Conservation (phyloP, 2,113 vertebrate species). For the Fregetta grallaria region DNA sequence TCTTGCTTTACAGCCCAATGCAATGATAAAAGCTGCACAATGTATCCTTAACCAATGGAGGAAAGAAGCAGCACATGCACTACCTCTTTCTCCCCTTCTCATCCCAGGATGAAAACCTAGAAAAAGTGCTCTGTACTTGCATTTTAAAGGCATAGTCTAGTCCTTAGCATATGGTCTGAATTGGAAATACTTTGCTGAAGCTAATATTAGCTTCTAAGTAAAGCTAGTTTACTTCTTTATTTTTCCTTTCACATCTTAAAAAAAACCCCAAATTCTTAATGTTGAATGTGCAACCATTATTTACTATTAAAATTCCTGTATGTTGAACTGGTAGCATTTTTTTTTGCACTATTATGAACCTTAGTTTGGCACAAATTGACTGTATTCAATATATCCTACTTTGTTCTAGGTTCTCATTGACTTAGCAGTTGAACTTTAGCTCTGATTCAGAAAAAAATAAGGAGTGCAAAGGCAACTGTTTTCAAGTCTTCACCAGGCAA, state of each 20-base stretch:
- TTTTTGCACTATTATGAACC: neutral
- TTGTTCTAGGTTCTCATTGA: neutral
- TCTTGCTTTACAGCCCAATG: neutral
- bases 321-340: neutral
- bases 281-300: neutral
- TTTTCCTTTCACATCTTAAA: neutral
- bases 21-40: neutral
- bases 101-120: neutral
- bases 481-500: neutral
- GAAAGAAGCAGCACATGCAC: neutral
- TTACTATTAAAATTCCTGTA: neutral
- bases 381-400: neutral
- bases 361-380: neutral
- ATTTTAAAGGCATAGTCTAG: neutral
- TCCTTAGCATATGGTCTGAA: neutral
- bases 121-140: neutral
- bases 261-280: neutral
- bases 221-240: neutral
- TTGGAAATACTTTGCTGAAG: neutral
- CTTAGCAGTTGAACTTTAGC: neutral
- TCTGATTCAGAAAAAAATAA: neutral
- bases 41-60: neutral
- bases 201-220: neutral
- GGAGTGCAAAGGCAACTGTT: neutral
- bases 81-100: neutral